A percentile compares a stretch with the other conserved stretches of the same genome.
These are phyloP conservation scores for Perdix hodgsoniae DNA, from an alignment of 2,797 vertebrate species.

Conservation along the genomic window DNA sequence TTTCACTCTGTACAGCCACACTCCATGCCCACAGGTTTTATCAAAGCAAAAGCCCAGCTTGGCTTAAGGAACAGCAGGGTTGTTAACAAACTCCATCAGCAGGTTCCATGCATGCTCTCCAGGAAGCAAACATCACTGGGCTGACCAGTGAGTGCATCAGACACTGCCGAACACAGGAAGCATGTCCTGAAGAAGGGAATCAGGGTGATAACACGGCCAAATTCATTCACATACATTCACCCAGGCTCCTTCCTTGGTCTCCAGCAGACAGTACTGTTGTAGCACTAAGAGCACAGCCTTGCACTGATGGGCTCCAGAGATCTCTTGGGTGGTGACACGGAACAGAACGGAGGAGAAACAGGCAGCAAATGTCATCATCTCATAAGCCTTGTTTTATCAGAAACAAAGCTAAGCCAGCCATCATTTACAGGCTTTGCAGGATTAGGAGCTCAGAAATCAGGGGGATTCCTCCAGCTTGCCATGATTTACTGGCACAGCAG, in stretches of 20 bases:
- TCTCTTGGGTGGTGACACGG: neutral
- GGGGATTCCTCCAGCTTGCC: neutral
- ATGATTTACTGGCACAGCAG: neutral
- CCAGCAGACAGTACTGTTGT: neutral
- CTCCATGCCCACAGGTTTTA: neutral
- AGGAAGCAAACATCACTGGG: too few relatives aligned
- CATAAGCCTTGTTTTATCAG: neutral
- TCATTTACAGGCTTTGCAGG: neutral
- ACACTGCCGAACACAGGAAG: too few relatives aligned
- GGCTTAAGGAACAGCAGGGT: too few relatives aligned
- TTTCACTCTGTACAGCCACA: rapidly evolving
- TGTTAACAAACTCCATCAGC: too few relatives aligned
- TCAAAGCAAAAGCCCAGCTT: neutral
- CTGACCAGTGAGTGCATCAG: too few relatives aligned
- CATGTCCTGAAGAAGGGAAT: too few relatives aligned
- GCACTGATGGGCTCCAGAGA: neutral
- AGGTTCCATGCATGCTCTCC: too few relatives aligned
- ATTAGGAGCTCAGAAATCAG: neutral
- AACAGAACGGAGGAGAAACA: neutral
- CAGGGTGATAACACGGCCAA: too few relatives aligned
- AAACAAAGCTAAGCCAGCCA: neutral
- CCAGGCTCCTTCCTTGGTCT: neutral
- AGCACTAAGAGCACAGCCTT: neutral
- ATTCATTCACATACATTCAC: too few relatives aligned
- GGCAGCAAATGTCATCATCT: neutral